A percentile compares a stretch with the other conserved stretches of the same genome.
These are phyloP conservation scores for Labeo calbasu DNA, from an alignment of 2,797 vertebrate genomes.

Conservation along the genomic window DNA sequence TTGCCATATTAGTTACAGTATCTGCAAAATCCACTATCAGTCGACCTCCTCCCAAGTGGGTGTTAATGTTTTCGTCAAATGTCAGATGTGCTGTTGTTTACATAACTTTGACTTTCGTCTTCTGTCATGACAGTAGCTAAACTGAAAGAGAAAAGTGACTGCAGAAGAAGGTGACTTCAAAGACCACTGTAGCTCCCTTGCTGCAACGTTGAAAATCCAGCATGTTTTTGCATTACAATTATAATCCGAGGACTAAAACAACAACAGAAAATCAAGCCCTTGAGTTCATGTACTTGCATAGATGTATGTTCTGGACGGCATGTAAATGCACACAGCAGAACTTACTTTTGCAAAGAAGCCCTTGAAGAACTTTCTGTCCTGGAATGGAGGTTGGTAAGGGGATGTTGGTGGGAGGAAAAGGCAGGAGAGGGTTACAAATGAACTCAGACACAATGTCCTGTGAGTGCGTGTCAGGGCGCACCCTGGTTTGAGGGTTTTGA, in stretches of 20 bases:
- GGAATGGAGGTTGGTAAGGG: slow-evolving; percentile 88
- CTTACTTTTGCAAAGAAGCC: slow-evolving; percentile 99
- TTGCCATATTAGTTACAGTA: background rate
- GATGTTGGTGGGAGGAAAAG: slow-evolving; percentile 87
- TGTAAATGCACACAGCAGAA: slow-evolving; percentile 75
- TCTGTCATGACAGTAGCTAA: background rate
- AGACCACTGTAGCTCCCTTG: too few relatives aligned
- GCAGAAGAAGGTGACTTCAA: background rate
- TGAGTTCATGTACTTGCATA: background rate
- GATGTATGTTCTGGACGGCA: slow-evolving; percentile 18
- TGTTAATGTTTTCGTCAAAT: background rate
- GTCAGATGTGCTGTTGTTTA: background rate
- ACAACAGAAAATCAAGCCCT: background rate
- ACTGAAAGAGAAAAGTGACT: background rate
- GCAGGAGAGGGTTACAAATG: slow-evolving; percentile 94
- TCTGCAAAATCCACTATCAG: background rate
- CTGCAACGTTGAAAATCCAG: background rate
- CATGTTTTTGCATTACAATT: background rate
- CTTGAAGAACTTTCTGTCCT: slow-evolving; percentile 99
- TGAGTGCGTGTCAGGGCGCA: slow-evolving; percentile 33
- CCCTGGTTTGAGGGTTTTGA: slow-evolving; percentile 43
- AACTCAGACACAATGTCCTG: slow-evolving; percentile 80
- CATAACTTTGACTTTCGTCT: background rate
- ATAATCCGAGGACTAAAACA: background rate
- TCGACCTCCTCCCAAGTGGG: background rate